phyloP scores from a whole-genome alignment of 2,113 vertebrate species.

The Nettapus auritus region DNA sequence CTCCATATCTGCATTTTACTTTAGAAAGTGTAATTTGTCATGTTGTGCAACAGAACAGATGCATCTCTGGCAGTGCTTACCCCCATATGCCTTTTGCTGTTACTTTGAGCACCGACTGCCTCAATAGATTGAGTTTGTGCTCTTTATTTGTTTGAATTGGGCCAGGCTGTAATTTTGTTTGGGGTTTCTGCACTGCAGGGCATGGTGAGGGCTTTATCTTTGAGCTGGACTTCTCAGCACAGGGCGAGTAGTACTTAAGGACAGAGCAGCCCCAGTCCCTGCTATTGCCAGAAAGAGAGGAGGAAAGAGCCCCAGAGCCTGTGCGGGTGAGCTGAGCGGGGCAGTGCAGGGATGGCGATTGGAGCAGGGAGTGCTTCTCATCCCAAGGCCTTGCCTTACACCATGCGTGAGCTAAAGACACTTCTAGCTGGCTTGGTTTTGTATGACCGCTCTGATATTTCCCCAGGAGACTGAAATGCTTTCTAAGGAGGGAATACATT shows the following conservation, averaged over 20 bases:
- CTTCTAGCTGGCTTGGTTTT: neutral
- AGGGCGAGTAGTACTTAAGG: neutral
- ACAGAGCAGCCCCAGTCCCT: neutral
- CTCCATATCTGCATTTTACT: neutral
- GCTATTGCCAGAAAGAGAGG: neutral
- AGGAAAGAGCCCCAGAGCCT: neutral
- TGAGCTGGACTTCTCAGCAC: neutral
- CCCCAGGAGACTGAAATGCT: neutral
- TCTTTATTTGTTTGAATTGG: neutral
- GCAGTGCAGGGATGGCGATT: neutral
- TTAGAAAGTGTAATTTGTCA: neutral
- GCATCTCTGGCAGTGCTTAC: neutral
- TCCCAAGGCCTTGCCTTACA: neutral
- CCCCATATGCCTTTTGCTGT: neutral
- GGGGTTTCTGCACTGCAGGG: neutral
- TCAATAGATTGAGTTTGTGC: neutral
- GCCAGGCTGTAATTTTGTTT: neutral
- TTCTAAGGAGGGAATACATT: slow-evolving; percentile 18
- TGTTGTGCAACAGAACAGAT: too few species aligned
- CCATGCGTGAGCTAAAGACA: neutral
- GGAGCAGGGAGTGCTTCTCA: neutral
- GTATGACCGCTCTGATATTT: neutral
- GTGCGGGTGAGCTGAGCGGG: neutral
- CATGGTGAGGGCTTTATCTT: neutral
- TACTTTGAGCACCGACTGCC: neutral